Conservation (phyloP, 2,113 vertebrate genomes). For the Canis aureus region DNA sequence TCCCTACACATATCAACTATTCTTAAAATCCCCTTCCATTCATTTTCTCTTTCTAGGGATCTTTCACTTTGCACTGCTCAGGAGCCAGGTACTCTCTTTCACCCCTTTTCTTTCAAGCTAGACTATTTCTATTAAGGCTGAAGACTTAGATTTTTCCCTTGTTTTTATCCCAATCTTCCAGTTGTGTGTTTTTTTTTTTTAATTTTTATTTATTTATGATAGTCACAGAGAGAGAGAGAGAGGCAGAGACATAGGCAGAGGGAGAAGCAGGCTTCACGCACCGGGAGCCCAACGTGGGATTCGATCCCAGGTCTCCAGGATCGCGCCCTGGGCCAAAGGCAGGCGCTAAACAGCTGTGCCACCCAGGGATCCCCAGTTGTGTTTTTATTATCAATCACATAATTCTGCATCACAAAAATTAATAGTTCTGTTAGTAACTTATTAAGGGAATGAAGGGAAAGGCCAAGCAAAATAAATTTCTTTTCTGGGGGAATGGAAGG, state of each 20-base stretch:
- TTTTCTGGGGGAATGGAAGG: slow-evolving; percentile 42
- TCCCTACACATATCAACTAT: not conserved
- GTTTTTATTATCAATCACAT: slow-evolving; percentile 25
- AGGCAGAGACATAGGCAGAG: too few species aligned
- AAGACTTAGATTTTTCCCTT: not conserved
- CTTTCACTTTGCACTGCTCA: not conserved
- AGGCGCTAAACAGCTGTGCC: too few species aligned
- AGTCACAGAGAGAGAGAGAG: too few species aligned
- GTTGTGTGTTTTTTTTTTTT: not conserved
- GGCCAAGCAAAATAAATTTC: not conserved
- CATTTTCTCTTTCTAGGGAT: not conserved
- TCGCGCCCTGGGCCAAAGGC: too few species aligned
- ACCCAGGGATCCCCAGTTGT: not conserved
- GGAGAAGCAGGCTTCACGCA: too few species aligned
- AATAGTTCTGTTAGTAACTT: slow-evolving; percentile 11
- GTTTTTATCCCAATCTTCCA: not conserved
- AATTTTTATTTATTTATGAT: too few species aligned
- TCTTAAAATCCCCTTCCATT: not conserved
- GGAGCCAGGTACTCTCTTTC: not conserved
- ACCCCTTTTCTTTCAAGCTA: not conserved
- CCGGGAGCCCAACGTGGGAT: too few species aligned
- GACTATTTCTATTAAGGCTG: not conserved
- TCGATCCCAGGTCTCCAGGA: too few species aligned
- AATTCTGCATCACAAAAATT: not conserved
- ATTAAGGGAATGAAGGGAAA: not conserved